These are phyloP conservation scores for Eumerus sabulonum DNA, from an alignment of 2,888 invertebrate genomes.

Conservation along the genomic window DNA sequence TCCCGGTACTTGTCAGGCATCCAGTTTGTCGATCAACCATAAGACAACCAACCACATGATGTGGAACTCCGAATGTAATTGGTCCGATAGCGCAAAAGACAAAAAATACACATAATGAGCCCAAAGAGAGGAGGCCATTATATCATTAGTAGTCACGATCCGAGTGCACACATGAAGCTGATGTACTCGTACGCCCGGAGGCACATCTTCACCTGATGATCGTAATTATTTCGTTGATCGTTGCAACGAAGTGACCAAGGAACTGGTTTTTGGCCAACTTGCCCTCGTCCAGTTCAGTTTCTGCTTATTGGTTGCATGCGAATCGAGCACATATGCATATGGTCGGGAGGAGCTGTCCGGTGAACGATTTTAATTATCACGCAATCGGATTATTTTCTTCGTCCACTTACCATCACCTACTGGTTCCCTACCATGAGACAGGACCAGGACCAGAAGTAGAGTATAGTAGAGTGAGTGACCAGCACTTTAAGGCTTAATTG, in stretches of 20 bases:
- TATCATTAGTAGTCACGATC: conserved; percentile 68
- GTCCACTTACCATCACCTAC: background rate
- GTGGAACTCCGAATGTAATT: conserved; percentile 43
- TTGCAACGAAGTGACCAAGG: conserved; percentile 26
- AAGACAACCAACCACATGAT: conserved; percentile 10
- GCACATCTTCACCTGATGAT: conserved; percentile 64
- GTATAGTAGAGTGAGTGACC: conserved; percentile 55
- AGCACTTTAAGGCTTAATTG: conserved; percentile 66
- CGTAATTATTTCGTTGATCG: conserved; percentile 64
- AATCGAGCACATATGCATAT: conserved; percentile 53
- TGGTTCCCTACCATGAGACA: background rate
- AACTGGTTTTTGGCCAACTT: conserved; percentile 29
- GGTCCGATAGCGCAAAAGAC: conserved; percentile 55
- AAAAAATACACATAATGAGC: conserved; percentile 28
- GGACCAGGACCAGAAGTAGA: conserved; percentile 18
- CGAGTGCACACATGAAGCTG: conserved; percentile 56
- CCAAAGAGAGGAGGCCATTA: conserved; percentile 48
- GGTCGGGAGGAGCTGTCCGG: conserved; percentile 59
- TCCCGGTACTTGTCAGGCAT: conserved; percentile 51
- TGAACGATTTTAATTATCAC: conserved; percentile 67
- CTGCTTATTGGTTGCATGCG: conserved; percentile 47
- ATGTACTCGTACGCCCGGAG: conserved; percentile 41
- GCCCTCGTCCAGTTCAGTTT: conserved; percentile 24
- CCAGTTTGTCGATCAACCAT: conserved; percentile 43
- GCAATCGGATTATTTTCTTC: conserved; percentile 51